Evolutionary conservation across 2,113 vertebrate genomes (phyloP).

Genomic region (Suricata suricatta): DNA sequence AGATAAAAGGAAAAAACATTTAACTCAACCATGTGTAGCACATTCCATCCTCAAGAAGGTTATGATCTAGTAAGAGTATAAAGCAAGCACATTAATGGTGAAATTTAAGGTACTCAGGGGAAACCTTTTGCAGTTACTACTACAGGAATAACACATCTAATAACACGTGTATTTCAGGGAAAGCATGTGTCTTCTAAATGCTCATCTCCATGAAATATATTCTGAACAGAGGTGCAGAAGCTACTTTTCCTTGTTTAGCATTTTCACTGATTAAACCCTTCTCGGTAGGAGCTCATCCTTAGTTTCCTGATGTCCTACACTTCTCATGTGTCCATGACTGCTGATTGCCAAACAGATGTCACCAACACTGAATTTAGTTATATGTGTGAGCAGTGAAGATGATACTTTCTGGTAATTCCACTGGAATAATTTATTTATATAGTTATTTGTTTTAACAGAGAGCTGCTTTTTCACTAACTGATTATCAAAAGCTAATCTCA

Average conservation of each 20-base stretch:
- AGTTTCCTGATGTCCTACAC: not conserved
- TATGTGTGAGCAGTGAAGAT: not conserved
- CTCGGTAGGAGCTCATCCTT: not conserved
- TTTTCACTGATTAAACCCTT: not conserved
- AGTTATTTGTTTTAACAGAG: not conserved
- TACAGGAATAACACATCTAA: not conserved
- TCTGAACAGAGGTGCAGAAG: not conserved
- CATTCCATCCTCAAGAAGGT: not conserved
- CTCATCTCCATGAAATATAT: not conserved
- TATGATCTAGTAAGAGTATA: not conserved
- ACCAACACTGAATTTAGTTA: not conserved
- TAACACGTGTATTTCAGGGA: not conserved
- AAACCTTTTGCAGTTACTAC: not conserved
- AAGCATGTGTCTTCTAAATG: slow-evolving; percentile 19
- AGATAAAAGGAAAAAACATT: not conserved
- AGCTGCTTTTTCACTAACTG: not conserved
- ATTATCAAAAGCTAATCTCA: not conserved
- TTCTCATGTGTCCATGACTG: not conserved
- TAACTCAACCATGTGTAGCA: not conserved
- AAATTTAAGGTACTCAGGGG: not conserved
- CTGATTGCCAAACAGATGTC: not conserved
- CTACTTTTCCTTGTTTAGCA: not conserved
- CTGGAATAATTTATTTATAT: not conserved
- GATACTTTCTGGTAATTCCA: not conserved
- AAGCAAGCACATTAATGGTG: not conserved